Conservation (phyloP, 2,797 vertebrate genomes). For the Phrynocephalus forsythii region DNA sequence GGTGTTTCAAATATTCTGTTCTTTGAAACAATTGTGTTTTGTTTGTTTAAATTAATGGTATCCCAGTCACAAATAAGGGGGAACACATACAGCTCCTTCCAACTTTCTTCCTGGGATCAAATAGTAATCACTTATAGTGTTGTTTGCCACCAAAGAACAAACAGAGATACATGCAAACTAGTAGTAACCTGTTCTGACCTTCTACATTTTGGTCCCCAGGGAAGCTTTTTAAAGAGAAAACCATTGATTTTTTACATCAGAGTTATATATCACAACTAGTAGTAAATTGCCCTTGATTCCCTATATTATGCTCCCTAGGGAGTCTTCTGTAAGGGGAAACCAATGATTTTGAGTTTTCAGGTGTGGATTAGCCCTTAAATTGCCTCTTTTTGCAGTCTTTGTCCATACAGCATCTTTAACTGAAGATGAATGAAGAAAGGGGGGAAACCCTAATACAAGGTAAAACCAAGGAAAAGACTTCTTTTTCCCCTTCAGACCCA, state of each 20-base stretch:
- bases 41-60: neutral
- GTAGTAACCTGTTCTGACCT: conserved; percentile 51
- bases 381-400: conserved; percentile 58
- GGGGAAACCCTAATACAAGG: neutral
- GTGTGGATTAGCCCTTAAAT: conserved; percentile 64
- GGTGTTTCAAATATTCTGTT: conserved; percentile 33
- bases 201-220: conserved; percentile 45
- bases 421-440: conserved; percentile 28
- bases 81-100: neutral
- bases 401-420: conserved; percentile 50
- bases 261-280: conserved; percentile 55
- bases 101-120: conserved; percentile 1
- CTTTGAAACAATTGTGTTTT: conserved; percentile 8
- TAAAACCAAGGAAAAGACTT: conserved; percentile 26
- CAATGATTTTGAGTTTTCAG: conserved; percentile 70
- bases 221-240: conserved; percentile 44
- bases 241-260: conserved; percentile 49
- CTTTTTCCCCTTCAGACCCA: conserved; percentile 3
- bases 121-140: conserved; percentile 33
- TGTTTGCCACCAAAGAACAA: conserved; percentile 49
- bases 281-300: conserved; percentile 60
- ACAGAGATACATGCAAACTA: conserved; percentile 39
- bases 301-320: conserved; percentile 57
- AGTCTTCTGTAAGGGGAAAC: conserved; percentile 59
- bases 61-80: neutral